These are phyloP conservation scores for Brienomyrus brachyistius DNA, from an alignment of 2,113 vertebrate species.

Conservation along the genomic window DNA sequence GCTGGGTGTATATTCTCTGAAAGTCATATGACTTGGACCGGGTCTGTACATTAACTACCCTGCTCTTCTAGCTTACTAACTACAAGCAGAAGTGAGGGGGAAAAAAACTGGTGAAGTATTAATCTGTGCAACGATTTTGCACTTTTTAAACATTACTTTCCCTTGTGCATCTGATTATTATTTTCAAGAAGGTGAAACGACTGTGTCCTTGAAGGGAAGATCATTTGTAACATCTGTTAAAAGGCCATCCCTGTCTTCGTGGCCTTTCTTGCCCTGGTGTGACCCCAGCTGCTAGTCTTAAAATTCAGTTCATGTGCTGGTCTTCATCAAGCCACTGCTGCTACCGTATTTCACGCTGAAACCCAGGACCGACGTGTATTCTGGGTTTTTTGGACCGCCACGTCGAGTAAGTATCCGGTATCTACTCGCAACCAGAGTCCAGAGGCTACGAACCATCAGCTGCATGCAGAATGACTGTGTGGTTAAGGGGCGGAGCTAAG, in stretches of 20 bases:
- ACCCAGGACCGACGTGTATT: neutral
- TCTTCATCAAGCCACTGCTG: neutral
- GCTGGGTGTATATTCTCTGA: conserved; percentile 6
- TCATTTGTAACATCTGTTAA: neutral
- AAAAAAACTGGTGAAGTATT: neutral
- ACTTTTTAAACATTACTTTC: neutral
- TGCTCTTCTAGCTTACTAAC: neutral
- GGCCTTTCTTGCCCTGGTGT: neutral
- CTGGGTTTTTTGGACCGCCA: neutral
- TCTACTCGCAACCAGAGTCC: neutral
- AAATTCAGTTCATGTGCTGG: neutral
- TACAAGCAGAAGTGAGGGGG: neutral
- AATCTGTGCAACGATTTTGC: neutral
- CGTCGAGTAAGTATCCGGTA: neutral
- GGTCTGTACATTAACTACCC: conserved; percentile 34
- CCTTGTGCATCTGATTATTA: neutral
- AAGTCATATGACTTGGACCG: neutral
- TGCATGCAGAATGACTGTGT: neutral
- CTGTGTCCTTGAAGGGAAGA: neutral
- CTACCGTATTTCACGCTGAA: neutral
- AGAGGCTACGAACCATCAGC: neutral
- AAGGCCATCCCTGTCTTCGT: neutral
- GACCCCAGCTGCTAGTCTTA: neutral
- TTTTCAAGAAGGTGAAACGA: neutral
- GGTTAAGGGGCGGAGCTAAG: neutral